Percentiles rank a stretch among this genome's conserved stretches.
phyloP scores from a whole-genome alignment of 2,797 vertebrate genomes.

The Echiichthys vipera region DNA sequence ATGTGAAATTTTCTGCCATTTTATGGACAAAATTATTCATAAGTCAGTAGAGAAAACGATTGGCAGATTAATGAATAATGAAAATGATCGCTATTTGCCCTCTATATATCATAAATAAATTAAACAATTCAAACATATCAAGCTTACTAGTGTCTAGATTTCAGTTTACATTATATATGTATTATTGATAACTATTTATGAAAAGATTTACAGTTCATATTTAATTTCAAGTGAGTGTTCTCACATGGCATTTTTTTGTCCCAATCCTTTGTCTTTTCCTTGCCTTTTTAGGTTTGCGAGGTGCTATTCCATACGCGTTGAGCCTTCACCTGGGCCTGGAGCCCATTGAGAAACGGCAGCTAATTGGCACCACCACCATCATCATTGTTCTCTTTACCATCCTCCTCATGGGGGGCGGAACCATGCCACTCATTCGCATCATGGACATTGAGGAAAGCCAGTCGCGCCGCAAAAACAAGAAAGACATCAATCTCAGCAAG shows the following conservation, averaged over 20 bases:
- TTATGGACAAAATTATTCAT: not conserved
- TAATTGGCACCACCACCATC: constrained; percentile 97
- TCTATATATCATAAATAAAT: not conserved
- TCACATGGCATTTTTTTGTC: not conserved
- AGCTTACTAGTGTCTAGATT: not conserved
- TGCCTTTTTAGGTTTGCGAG: constrained; percentile 88
- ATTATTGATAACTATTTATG: too few relatives aligned
- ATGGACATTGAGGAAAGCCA: constrained; percentile 96
- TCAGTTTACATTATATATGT: not conserved
- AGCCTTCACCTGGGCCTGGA: constrained; percentile 97
- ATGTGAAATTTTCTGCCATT: not conserved
- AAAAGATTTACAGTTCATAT: too few relatives aligned
- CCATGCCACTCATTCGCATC: constrained; percentile 96
- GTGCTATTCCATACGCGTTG: constrained; percentile 96
- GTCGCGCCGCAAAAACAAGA: constrained; percentile 90
- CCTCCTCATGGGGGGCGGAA: constrained; percentile 93
- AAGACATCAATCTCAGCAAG: constrained; percentile 98
- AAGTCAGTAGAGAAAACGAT: not conserved
- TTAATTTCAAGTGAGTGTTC: not conserved
- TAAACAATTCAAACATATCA: not conserved
- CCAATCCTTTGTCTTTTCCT: fast-evolving
- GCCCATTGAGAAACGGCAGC: constrained; percentile 96
- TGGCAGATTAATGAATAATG: not conserved
- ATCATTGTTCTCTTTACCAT: constrained; percentile 98
- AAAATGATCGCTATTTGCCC: not conserved